These are phyloP conservation scores for Rhagium mordax DNA, from an alignment of 2,888 invertebrate genomes.

Conservation along the genomic window DNA sequence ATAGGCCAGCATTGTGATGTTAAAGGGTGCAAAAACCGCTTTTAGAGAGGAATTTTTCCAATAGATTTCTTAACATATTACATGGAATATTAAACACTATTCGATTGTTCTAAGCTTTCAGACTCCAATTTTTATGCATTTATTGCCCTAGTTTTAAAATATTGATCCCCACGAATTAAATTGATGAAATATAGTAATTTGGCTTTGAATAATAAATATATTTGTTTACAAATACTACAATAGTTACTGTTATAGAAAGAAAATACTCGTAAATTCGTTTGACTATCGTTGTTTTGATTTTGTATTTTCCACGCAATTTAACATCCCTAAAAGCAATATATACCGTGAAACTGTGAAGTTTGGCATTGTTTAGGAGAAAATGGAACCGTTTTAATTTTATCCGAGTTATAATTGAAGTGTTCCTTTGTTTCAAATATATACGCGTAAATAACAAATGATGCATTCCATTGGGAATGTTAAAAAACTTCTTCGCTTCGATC, in stretches of 20 bases:
- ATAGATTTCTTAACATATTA: too few species aligned
- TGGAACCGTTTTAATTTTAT: constrained; percentile 25
- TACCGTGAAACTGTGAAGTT: constrained; percentile 8
- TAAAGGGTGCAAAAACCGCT: too few species aligned
- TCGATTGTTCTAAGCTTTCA: too few species aligned
- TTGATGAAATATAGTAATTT: too few species aligned
- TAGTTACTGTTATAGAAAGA: neutral
- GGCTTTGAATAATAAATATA: too few species aligned
- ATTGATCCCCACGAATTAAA: too few species aligned
- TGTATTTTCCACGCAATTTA: constrained; percentile 8
- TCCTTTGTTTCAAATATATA: constrained; percentile 45
- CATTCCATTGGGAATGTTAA: constrained; percentile 45
- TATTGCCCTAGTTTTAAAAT: too few species aligned
- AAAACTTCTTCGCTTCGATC: constrained; percentile 45
- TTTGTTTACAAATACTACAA: too few species aligned
- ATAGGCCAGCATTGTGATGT: too few species aligned
- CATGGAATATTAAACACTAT: too few species aligned
- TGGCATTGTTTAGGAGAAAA: constrained; percentile 33
- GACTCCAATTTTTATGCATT: too few species aligned
- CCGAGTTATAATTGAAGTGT: constrained; percentile 38
- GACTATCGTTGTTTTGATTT: neutral
- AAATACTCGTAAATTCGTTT: neutral
- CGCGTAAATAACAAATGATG: constrained; percentile 46
- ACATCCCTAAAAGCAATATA: constrained; percentile 8
- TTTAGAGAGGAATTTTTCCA: too few species aligned